Base-by-base conservation (phyloP, 2,797 vertebrate genomes). In the Sylvia borin region DNA sequence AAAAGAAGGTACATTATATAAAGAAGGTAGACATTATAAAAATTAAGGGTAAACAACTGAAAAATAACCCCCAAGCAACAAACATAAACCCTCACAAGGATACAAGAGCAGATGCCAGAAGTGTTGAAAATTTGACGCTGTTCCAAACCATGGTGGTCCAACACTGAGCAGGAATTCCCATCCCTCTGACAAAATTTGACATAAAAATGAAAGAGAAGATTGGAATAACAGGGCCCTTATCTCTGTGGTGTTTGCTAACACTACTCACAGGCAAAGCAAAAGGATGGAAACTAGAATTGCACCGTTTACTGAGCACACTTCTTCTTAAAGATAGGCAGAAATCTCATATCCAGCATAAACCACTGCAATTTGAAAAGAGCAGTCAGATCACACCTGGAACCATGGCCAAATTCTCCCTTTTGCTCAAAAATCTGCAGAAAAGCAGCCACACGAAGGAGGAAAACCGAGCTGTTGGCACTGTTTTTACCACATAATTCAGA, bases 381-480 rank as follows among this genome's bases (percentile, higher is more conserved):
- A 29, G 34, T 2, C 54, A 61, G 75, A 61, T 26, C 16, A 24
- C n/a, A 50, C 29, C 24, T 24, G 48, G 3, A 32, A 16, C 64
- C 26, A 3, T 0, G 2, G 58, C 54, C 78, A 40, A 16, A 16
- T 22, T 31, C 22, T 36, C 17, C 4, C 7, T 34, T 77, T 10
- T n/a, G 10, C 27, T 45, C 45, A 47, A 45, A 85, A 60, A 13
- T 7, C 50, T 54, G 26, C n/a, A 64, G 70, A 64, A 25, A 78
- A 65, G 9, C 42, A 53, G 38, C 47, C 72, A 5, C 34, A 22
- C 2, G 0, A n/a, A 10, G 32, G 22, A 65, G 25, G 19, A 32
- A 24, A 43, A 13, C 3, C 0, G 5, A 70, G 24, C 1, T 11
- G 1, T 2, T 57, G 74, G 32, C 25, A 4, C 3, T 11, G 0